These are phyloP conservation scores for Thalassoma bifasciatum DNA, from an alignment of 2,113 vertebrate species.

Conservation along the genomic window DNA sequence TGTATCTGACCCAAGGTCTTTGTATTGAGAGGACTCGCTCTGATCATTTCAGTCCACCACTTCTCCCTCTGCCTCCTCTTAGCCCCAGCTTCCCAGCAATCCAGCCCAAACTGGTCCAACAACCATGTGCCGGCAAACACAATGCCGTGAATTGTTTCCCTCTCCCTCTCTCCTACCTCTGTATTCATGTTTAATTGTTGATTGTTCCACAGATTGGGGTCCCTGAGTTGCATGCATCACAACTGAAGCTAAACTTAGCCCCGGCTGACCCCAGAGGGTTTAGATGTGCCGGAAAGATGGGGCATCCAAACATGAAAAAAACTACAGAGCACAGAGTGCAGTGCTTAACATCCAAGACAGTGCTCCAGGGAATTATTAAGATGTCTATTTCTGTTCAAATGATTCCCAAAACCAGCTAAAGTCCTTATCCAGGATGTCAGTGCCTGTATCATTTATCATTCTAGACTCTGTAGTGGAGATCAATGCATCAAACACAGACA, in stretches of 20 bases:
- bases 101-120: slow-evolving; percentile 63
- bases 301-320: not conserved
- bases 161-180: slow-evolving; percentile 25
- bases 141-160: slow-evolving; percentile 67
- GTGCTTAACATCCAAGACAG: slow-evolving; percentile 4
- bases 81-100: slow-evolving; percentile 40
- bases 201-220: slow-evolving; percentile 58
- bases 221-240: slow-evolving; percentile 18
- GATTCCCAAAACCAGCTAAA: not conserved
- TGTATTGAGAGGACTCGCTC: slow-evolving; percentile 8
- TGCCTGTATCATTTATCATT: too few relatives aligned
- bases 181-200: slow-evolving; percentile 64
- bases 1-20: slow-evolving; percentile 26
- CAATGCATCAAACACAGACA: too few relatives aligned
- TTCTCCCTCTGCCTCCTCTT: slow-evolving; percentile 36
- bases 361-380: not conserved
- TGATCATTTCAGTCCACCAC: slow-evolving; percentile 31
- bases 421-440: too few relatives aligned
- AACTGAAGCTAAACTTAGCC: slow-evolving; percentile 29
- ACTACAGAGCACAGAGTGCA: not conserved
- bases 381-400: not conserved
- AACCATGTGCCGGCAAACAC: slow-evolving; percentile 44
- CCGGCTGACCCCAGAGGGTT: slow-evolving; percentile 28
- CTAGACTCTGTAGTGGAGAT: too few relatives aligned
- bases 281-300: not conserved